Percentiles rank a stretch among this genome's conserved stretches.
phyloP scores from a whole-genome alignment of 2,113 vertebrate species.

The Candoia aspera region DNA sequence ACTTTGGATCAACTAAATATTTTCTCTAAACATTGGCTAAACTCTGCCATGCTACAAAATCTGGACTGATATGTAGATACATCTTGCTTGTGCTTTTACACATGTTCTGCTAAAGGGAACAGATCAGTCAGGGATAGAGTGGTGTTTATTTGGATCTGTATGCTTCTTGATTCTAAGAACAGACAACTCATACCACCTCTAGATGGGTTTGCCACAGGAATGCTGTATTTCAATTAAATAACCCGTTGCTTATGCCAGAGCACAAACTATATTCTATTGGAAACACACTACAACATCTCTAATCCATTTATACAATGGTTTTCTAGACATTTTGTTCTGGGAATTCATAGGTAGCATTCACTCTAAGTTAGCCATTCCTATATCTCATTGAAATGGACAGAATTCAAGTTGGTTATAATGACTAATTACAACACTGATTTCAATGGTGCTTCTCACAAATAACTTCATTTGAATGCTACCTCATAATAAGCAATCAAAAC shows the following conservation, averaged over 20 bases:
- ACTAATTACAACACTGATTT: not conserved
- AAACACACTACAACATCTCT: not conserved
- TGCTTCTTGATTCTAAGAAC: not conserved
- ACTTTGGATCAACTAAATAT: not conserved
- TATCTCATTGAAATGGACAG: not conserved
- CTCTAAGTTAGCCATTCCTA: not conserved
- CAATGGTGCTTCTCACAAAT: not conserved
- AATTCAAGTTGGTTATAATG: not conserved
- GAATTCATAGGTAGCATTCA: not conserved
- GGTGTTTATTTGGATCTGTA: not conserved
- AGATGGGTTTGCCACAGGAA: not conserved
- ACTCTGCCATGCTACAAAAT: not conserved
- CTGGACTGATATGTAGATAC: not conserved
- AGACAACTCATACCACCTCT: not conserved
- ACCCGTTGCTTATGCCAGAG: not conserved
- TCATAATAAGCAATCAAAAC: not conserved
- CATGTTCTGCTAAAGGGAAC: not conserved
- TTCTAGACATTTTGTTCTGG: not conserved
- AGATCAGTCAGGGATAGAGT: not conserved
- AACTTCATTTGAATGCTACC: not conserved
- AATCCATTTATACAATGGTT: not conserved
- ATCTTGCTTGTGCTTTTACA: not conserved
- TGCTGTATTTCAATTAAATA: not conserved
- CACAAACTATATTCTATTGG: not conserved
- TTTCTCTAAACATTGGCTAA: not conserved